Evolutionary conservation across 2,797 vertebrate genomes (phyloP), one percentile per base, ranked within the genome.

Genomic region (Bradypus variegatus): DNA sequence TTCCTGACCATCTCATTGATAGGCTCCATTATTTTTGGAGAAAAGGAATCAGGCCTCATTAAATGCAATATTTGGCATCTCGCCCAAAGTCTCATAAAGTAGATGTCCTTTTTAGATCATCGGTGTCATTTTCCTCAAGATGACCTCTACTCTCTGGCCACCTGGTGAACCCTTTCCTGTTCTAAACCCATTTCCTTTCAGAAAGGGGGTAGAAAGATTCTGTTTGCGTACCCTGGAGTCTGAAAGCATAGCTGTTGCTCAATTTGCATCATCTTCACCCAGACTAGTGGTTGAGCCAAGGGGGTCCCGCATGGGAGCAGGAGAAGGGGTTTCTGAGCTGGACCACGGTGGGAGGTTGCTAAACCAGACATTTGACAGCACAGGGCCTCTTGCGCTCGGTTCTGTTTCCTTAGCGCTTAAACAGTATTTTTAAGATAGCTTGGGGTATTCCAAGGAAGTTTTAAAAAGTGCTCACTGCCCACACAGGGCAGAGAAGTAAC

Each of bases 71-170:
- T 95, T 95, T 97, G 97, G 97, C 97, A 94, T 64, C 2, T 27
- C 16, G 97, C 97, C 97, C 79, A 0, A 95, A 96, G 96, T 97
- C 95, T 97, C 95, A 96, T 96, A 96, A 96, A 96, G 95, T 91
- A 93, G 95, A 97, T 95, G 95, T 97, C 95, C 96, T 97, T 96
- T 58, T 31, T 88, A 96, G 97, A 97, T 96, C 96, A 96, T 84
- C 76, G 96, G 96, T 97, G 96, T 97, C 96, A 93, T 96, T 97
- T 97, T 97, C 94, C 94, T 96, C 94, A 94, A 94, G 96, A 96
- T 95, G 91, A 97, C 97, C 97, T 97, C 97, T 96, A 93, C 92
- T 96, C 96, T 96, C 94, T 81, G 76, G 91, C 94, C 96, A 95
- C n/a, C 88, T 12, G 2, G 91, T 93, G 91, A 96, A 97, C 96